Conservation (phyloP, 2,113 vertebrate genomes). For the Mionectes macconnelli region DNA sequence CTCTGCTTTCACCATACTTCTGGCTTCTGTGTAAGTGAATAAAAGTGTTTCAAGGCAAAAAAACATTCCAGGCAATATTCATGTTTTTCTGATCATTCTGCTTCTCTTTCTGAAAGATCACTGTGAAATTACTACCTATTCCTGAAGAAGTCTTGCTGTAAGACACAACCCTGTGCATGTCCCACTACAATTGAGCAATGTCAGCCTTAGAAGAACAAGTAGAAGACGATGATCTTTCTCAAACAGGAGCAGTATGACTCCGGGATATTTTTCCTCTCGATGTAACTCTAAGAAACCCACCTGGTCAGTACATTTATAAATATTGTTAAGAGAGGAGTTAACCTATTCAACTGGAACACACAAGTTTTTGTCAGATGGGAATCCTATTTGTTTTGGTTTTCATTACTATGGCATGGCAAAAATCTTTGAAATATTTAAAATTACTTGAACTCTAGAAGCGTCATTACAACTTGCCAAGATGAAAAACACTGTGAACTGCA, state of each 20-base stretch:
- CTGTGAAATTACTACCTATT: background rate
- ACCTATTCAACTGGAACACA: background rate
- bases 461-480: background rate
- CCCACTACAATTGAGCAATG: fast-evolving
- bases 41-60: background rate
- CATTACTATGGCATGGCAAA: background rate
- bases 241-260: background rate
- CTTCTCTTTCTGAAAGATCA: background rate
- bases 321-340: background rate
- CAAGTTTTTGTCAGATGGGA: background rate
- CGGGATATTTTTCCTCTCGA: background rate
- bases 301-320: background rate
- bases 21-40: background rate
- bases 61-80: background rate
- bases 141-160: background rate
- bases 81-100: background rate
- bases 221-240: background rate
- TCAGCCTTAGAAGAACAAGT: background rate
- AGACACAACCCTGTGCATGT: background rate
- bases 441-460: background rate
- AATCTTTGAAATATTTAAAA: background rate
- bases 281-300: background rate
- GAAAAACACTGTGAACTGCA: background rate
- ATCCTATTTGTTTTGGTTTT: background rate
- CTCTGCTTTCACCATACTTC: background rate